phyloP scores from a whole-genome alignment of 2,113 vertebrate genomes.

The Strix uralensis region DNA sequence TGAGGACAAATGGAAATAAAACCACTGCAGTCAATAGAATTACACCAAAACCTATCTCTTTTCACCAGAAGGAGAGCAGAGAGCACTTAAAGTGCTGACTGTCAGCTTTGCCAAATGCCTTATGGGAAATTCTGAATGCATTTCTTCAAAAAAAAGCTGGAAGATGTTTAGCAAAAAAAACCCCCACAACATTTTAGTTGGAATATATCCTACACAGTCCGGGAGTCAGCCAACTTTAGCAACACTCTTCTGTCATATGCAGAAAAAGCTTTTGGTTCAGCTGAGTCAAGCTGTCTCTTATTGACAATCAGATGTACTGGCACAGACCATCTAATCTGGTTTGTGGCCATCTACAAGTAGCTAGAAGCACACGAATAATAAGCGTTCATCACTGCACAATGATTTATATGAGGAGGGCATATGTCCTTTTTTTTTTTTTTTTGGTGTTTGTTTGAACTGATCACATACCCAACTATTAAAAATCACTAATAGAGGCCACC shows the following conservation, averaged over 20 bases:
- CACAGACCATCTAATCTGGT: conserved; percentile 28
- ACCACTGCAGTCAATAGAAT: not conserved
- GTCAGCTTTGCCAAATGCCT: not conserved
- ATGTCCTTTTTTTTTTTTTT: not conserved
- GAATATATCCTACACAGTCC: not conserved
- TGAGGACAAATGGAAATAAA: not conserved
- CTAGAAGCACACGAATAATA: conserved; percentile 18
- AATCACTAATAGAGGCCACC: not conserved
- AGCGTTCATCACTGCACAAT: not conserved
- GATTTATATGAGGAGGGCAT: not conserved
- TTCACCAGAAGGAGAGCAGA: not conserved
- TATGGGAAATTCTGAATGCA: not conserved
- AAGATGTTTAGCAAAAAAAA: not conserved
- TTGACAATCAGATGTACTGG: conserved; percentile 48
- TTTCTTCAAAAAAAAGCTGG: not conserved
- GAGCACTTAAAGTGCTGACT: not conserved
- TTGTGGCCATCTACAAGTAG: conserved; percentile 3
- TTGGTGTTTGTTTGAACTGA: not conserved
- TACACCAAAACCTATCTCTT: not conserved
- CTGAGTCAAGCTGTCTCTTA: conserved; percentile 45
- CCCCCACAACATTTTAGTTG: not conserved
- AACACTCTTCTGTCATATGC: conserved; percentile 10
- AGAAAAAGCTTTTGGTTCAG: conserved; percentile 47
- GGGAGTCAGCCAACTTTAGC: conserved; percentile 9
- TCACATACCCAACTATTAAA: not conserved